Evolutionary conservation across 2,797 vertebrate genomes (phyloP), one percentile per base, ranked within the genome.

Genomic region (Sebastes hubbsi): DNA sequence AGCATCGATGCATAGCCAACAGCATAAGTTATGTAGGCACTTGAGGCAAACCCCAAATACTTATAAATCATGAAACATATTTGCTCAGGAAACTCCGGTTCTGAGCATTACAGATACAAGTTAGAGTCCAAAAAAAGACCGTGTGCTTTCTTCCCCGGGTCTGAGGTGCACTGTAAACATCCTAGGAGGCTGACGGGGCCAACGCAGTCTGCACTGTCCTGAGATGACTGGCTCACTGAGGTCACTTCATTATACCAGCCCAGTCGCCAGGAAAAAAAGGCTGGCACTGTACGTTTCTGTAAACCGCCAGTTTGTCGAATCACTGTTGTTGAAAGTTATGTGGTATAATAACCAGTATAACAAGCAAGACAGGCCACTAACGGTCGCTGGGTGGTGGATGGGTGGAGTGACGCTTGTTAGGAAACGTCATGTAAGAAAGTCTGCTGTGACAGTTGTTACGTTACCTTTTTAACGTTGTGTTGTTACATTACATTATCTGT

Each of bases 191-290:
- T 55, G 62, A 55, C 27, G 8, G 72, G 63, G 65, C 64, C 42
- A 82, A 56, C 22, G 4, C 74, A 63, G 27, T 52, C 60, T 74
- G 80, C 36, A 60, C 56, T 87, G 89, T 85, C 90, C 91, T 79
- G 84, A 87, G 79, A 89, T 90, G 87, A 88, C 90, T 75, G 80
- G 63, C 64, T 87, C 65, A 49, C 67, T 25, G 29, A 78, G 68
- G 80, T 74, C 85, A 82, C 62, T 73, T 78, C 65, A 72, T 79
- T 64, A 79, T 8, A 54, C 9, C 52, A 54, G 52, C n/a, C 9
- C 52, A 54, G 52, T 22, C 52, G 9, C n/a, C n/a, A 54, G n/a
- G 52, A 54, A 54, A 54, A 54, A 52, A 54, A n/a, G 20, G 52
- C 8, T 22, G 52, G 52, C 52, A 22, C n/a, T 54, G n/a, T 22